Evolutionary conservation across 1,140 invertebrate genomes (phyloP).

Genomic region (Sitodiplosis mosellana): DNA sequence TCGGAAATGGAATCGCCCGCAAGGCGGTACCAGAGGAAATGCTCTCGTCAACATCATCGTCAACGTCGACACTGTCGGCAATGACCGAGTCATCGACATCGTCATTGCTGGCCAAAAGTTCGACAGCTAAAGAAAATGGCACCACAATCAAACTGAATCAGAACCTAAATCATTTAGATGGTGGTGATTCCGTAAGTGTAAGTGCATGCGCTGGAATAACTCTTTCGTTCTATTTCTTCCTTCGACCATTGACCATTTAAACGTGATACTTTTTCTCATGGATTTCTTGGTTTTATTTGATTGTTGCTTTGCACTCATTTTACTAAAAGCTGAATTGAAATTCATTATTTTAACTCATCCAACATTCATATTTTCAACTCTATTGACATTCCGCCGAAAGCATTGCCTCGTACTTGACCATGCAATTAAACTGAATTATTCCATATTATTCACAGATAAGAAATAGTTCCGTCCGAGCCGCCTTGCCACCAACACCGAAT

Average conservation of each 20-base stretch:
- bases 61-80: slow-evolving; percentile 1
- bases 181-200: too few species aligned
- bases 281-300: not conserved
- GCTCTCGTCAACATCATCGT: not conserved
- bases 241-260: not conserved
- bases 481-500: slow-evolving; percentile 17
- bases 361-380: too few species aligned
- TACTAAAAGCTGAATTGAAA: not conserved
- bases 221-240: not conserved
- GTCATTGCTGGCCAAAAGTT: not conserved
- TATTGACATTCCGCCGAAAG: too few species aligned
- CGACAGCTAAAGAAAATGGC: too few species aligned
- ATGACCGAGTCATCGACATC: not conserved
- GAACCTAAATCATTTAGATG: too few species aligned
- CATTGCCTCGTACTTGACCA: not conserved
- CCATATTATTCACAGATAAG: slow-evolving; percentile 11
- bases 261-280: not conserved
- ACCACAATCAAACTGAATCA: too few species aligned
- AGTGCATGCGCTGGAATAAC: not conserved
- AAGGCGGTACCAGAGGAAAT: not conserved
- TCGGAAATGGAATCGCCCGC: not conserved
- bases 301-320: not conserved
- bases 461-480: slow-evolving; percentile 9
- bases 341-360: not conserved
- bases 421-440: not conserved